A percentile compares a stretch with the other conserved stretches of the same genome.
These are phyloP conservation scores for Tenthredo livida DNA, from an alignment of 2,888 invertebrate species.

Conservation along the genomic window DNA sequence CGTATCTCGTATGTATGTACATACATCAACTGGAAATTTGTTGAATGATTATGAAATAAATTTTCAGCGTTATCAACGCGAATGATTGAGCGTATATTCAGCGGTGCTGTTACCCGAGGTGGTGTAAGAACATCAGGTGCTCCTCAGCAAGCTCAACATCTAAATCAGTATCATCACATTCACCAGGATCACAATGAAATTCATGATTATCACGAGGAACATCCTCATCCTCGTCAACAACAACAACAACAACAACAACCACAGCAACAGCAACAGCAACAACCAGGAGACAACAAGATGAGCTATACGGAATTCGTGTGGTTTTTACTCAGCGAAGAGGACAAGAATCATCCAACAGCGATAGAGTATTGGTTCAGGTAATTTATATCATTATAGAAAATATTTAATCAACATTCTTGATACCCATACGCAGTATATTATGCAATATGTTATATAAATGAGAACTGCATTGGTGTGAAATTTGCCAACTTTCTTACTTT, in stretches of 20 bases:
- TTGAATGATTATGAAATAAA: not conserved
- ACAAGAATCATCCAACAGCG: slow-evolving; percentile 97
- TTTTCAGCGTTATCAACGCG: slow-evolving; percentile 94
- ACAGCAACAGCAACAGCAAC: slow-evolving; percentile 37
- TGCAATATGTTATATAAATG: not conserved
- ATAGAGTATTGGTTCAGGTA: slow-evolving; percentile 97
- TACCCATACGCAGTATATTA: not conserved
- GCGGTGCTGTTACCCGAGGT: slow-evolving; percentile 96
- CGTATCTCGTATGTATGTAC: not conserved
- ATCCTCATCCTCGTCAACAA: not conserved
- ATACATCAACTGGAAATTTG: too few species aligned
- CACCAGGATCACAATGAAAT: slow-evolving; percentile 52
- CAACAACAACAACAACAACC: slow-evolving; percentile 37
- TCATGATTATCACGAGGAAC: slow-evolving; percentile 49
- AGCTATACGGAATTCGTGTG: slow-evolving; percentile 99
- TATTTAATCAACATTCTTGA: not conserved
- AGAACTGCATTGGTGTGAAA: not conserved
- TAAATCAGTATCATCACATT: slow-evolving; percentile 6
- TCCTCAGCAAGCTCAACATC: slow-evolving; percentile 61
- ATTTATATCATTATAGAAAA: not conserved
- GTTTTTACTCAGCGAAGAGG: slow-evolving; percentile 99
- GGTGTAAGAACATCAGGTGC: slow-evolving; percentile 76
- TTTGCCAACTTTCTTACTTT: too few species aligned
- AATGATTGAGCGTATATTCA: slow-evolving; percentile 98
- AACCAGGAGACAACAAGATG: slow-evolving; percentile 88